Percentiles rank a stretch among this genome's conserved stretches.
These are phyloP conservation scores for Sceliomorpha sp. DNA, from an alignment of 2,888 invertebrate genomes.

Conservation along the genomic window DNA sequence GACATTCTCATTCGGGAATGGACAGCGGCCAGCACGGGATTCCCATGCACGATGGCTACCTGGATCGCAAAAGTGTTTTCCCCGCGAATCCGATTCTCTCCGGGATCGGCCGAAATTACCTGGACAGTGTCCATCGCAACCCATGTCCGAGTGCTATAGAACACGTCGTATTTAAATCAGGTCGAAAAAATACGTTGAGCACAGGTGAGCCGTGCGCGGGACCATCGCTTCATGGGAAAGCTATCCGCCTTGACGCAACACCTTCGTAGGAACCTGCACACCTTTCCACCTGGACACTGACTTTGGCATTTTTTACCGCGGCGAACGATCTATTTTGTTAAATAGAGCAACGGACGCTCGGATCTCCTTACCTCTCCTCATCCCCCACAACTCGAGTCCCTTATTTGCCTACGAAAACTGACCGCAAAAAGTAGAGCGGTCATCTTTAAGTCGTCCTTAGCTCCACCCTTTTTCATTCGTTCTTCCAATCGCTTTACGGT, in stretches of 20 bases:
- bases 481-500: constrained; percentile 12
- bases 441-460: constrained; percentile 31
- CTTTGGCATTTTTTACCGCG: constrained; percentile 27
- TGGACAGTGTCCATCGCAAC: constrained; percentile 58
- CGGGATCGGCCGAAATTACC: constrained; percentile 40
- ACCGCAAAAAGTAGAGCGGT: constrained; percentile 44
- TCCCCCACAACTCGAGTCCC: constrained; percentile 17
- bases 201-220: constrained; percentile 50
- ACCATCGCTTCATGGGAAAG: constrained; percentile 27
- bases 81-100: constrained; percentile 20
- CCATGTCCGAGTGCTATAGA: constrained; percentile 36
- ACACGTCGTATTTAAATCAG: constrained; percentile 74
- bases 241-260: constrained; percentile 7
- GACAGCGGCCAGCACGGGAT: constrained; percentile 64
- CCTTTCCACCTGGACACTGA: constrained; percentile 54
- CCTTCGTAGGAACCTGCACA: constrained; percentile 13
- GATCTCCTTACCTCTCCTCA: constrained; percentile 12
- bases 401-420: constrained; percentile 26
- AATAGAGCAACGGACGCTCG: constrained; percentile 52
- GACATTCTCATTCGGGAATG: constrained; percentile 64
- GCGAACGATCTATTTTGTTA: constrained; percentile 50
- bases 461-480: constrained; percentile 34
- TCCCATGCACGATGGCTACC: constrained; percentile 71
- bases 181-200: constrained; percentile 74
- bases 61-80: constrained; percentile 41